Base-by-base conservation (phyloP, 2,113 vertebrate genomes). In the Hippocampus comes region DNA sequence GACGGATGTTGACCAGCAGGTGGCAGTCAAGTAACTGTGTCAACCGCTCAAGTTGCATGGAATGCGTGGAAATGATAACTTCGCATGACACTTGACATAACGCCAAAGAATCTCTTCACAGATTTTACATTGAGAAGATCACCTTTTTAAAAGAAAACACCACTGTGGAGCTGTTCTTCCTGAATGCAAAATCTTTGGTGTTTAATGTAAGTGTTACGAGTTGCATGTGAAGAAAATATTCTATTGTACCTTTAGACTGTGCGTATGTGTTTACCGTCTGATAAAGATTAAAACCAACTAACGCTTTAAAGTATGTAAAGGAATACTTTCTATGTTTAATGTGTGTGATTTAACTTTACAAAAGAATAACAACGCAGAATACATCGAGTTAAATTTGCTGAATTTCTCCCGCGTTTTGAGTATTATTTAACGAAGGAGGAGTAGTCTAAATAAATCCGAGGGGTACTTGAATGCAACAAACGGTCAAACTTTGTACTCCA, bases 41-140 rank as follows among this genome's bases (percentile, higher is more conserved):
- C 51, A 42, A 72, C 68, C 18, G 27, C 23, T 65, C 63, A 23
- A 60, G 38, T 18, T 68, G n/a, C 43, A 43, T 48, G 43, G 49
- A 65, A 71, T 76, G 57, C 66, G 70, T 48, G 48, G 67, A 71
- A 42, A n/a, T 2, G 53, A 14, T 48, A 14, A 34, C 60, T 77
- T 74, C 46, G 68, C n/a, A 46, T 34, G 27, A 55, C 46, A 67
- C 23, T 21, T 80, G 30, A 23, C 20, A 27, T 83, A 23, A 75
- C 55, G 21, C 11, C 4, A 69, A 60, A 73, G 60, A n/a, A 78
- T 53, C 63, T 85, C 25, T 89, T 68, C 81, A 57, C 92, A 99
- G 97, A 88, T 99, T 99, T 94, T 99, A 99, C 87, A 96, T 99
- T 60, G 97, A 98, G 85, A 98, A 93, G 80, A 95, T 99, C 82